Evolutionary conservation across 2,797 vertebrate species (phyloP).

Genomic region (Crocodylus rhombifer): DNA sequence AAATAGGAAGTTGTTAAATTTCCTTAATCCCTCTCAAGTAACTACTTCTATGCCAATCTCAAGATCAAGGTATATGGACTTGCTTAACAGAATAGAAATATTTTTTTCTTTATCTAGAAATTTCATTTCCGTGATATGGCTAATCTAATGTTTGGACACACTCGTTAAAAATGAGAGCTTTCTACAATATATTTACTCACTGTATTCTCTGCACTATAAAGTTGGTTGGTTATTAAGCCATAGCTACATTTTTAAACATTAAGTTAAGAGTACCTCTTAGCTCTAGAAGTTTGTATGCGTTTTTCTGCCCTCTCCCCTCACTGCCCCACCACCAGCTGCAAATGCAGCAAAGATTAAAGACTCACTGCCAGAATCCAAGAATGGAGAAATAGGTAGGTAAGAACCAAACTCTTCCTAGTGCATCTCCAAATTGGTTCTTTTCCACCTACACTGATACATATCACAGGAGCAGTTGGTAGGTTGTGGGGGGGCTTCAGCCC

Average conservation of each 20-base stretch:
- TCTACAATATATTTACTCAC: not conserved
- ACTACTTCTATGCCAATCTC: slow-evolving; percentile 29
- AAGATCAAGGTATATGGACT: slow-evolving; percentile 19
- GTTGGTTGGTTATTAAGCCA: not conserved
- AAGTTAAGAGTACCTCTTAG: not conserved
- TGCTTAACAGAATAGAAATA: not conserved
- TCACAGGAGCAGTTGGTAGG: too few relatives aligned
- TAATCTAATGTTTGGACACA: not conserved
- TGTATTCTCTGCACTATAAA: not conserved
- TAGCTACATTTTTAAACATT: slow-evolving; percentile 14
- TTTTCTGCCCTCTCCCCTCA: too few relatives aligned
- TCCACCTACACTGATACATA: too few relatives aligned
- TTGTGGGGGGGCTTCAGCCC: too few relatives aligned
- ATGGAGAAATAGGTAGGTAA: not conserved
- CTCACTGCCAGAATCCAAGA: not conserved
- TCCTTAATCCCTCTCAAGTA: slow-evolving; percentile 32
- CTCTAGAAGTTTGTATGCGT: not conserved
- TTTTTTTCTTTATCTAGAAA: slow-evolving; percentile 28
- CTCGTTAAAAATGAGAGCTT: not conserved
- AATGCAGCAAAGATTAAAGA: not conserved
- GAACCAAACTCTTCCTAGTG: not conserved
- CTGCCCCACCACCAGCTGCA: not conserved
- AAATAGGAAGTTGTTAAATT: not conserved
- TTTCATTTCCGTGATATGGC: slow-evolving; percentile 11
- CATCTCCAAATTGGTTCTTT: not conserved